Evolutionary conservation across 1,140 invertebrate genomes (phyloP), one percentile per base, ranked within the genome.

Genomic region (Aricia agestis): DNA sequence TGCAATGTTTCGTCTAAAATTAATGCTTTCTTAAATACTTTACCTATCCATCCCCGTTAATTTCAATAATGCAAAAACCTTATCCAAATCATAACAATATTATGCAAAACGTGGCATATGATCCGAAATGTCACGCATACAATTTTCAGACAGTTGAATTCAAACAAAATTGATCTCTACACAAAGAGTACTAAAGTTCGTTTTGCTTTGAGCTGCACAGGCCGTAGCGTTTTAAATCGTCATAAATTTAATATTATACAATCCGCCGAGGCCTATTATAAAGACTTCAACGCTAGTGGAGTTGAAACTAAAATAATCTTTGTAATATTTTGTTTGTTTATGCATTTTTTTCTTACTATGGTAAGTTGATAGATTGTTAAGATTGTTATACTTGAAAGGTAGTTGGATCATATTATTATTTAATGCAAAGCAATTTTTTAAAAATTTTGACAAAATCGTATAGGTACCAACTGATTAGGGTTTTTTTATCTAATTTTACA

Each of bases 211-310:
- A 52, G 6, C 6, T 9, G 7, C 7, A 11, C 6, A 1, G 45
- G 11, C 45, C 45, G 45, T 52, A 52, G 9, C 45, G 45, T 52
- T 52, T 13, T 69, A 42, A n/a, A 68, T 57, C 45, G 59, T 70
- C 4, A 70, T 42, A 65, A 45, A 59, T 15, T 41, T 58, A 7
- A 69, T 69, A 32, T 61, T 69, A 32, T 61, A 63, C 32, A 65
- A 70, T 61, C 17, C 31, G 32, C 9, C 4, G 7, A 70, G 67
- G 65, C 70, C 78, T 80, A 80, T 81, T 78, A 75, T 79, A 83
- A 86, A 86, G 84, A 84, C 84, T 82, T 86, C 84, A 86, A 86
- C 84, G 82, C 74, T 70, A 65, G 66, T 66, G 71, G 18, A 70
- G 45, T 32, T 36, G 65, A 18, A 13, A 31, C 68, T 25, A 17